Evolutionary conservation across 2,113 vertebrate genomes (phyloP), one percentile per base, ranked within the genome.

Genomic region (Bubalus kerabau): DNA sequence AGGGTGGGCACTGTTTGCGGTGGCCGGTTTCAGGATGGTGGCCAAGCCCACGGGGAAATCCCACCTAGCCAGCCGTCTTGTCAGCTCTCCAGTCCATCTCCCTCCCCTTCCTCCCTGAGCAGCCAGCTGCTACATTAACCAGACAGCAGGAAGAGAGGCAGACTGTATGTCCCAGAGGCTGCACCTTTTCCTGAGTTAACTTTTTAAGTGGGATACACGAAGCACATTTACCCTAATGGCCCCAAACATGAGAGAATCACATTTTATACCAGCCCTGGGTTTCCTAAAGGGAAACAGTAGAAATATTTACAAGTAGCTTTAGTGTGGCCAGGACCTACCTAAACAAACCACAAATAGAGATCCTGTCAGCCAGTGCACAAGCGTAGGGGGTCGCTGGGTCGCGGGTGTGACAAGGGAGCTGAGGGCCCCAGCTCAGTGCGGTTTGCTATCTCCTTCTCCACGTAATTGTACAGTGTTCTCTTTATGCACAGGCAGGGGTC

Each of bases 141-240:
- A 98, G 97, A 94, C 90, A 82, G 96, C 96, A 91, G 97, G 98
- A 96, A 98, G 95, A 91, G 95, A 97, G 95, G 96, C 97, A 97
- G 98, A 97, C 97, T 43, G 87, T 87, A 90, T 88, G 96, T 96
- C 40, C 87, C 62, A 60, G 88, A 96, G 96, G 97, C 96, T 97
- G 91, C 59, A 28, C 57, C 90, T 97, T 97, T 98, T 98, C 98
- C 97, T 96, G 96, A 64, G 46, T 90, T 95, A 36, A 54, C 87
- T 94, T 93, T 94, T 94, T 93, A 97, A 97, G 94, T 96, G 96
- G 90, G 84, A 71, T 62, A 52, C 90, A 43, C 1, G 7, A 32
- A 97, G 94, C 81, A 56, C 93, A 1, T 86, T 97, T 90, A 93
- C 90, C 84, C 93, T 93, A 90, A 94, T 93, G 96, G 96, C 96